These are phyloP conservation scores for Enteromius treurensis DNA, from an alignment of 2,797 vertebrate genomes.

Conservation along the genomic window DNA sequence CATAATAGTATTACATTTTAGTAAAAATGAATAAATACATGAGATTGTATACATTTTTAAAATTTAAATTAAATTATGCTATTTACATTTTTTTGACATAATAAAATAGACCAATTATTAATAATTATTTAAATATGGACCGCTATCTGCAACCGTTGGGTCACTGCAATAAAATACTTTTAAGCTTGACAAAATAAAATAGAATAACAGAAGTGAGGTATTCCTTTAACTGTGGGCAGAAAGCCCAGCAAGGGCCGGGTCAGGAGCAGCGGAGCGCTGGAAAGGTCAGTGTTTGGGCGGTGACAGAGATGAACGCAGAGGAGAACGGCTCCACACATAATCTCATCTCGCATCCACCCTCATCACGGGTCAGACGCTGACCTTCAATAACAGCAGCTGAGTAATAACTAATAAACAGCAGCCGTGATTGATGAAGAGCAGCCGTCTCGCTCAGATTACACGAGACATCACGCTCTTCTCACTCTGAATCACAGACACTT, in stretches of 20 bases:
- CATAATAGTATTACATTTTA: too few species aligned
- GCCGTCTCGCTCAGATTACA: slow-evolving; percentile 76
- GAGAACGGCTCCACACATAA: slow-evolving; percentile 54
- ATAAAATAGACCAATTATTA: not conserved
- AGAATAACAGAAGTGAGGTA: not conserved
- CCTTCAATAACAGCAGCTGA: slow-evolving; percentile 83
- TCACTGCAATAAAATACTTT: not conserved
- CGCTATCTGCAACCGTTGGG: not conserved
- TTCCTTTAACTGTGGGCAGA: not conserved
- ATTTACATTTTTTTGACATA: not conserved
- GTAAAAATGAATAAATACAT: too few species aligned
- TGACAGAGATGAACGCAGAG: slow-evolving; percentile 76
- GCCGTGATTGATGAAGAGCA: slow-evolving; percentile 83
- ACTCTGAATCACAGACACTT: too few species aligned
- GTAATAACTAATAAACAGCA: slow-evolving; percentile 86
- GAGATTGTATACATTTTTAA: too few species aligned
- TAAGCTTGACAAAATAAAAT: not conserved
- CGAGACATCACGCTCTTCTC: slow-evolving; percentile 61
- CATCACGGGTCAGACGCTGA: slow-evolving; percentile 73
- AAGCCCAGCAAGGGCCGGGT: slow-evolving; percentile 4
- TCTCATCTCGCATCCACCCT: slow-evolving; percentile 58
- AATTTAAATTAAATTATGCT: not conserved
- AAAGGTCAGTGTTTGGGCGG: slow-evolving; percentile 71
- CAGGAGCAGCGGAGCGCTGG: slow-evolving; percentile 38
- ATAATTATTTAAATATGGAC: not conserved